A percentile compares a stretch with the other conserved stretches of the same genome.
These are phyloP conservation scores for Carcharodon carcharias DNA, from an alignment of 2,797 vertebrate species.

Conservation along the genomic window DNA sequence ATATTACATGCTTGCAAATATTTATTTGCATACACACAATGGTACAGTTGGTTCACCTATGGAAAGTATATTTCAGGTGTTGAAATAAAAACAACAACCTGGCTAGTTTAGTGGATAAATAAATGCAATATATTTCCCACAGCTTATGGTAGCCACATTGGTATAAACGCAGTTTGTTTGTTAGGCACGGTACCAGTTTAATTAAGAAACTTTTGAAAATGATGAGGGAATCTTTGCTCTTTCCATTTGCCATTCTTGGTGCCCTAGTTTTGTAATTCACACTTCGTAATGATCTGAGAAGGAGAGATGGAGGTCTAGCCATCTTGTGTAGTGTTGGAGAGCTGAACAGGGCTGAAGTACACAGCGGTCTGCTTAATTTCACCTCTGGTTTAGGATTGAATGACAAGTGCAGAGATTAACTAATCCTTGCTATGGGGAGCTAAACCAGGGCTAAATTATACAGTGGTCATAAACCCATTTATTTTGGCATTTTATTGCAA, in stretches of 20 bases:
- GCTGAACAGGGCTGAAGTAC: background rate
- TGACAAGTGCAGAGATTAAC: background rate
- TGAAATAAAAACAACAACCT: background rate
- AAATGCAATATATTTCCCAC: background rate
- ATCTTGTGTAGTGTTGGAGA: background rate
- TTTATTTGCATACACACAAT: conserved; percentile 11
- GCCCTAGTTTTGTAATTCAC: background rate
- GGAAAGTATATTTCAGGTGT: background rate
- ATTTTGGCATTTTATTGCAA: background rate
- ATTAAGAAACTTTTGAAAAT: background rate
- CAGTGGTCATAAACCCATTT: background rate
- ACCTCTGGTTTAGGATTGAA: background rate
- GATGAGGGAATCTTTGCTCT: background rate
- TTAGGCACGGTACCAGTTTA: background rate
- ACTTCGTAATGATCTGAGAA: background rate
- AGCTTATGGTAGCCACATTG: background rate
- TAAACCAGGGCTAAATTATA: background rate
- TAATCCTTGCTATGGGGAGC: background rate
- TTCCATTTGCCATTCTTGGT: background rate
- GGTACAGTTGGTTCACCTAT: background rate
- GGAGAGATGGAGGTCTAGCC: background rate
- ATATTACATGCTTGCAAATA: background rate
- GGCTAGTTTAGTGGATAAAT: background rate
- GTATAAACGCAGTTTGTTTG: background rate
- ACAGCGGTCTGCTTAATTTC: background rate